Conservation (phyloP, 2,113 vertebrate genomes). For the Epinephelus lanceolatus region DNA sequence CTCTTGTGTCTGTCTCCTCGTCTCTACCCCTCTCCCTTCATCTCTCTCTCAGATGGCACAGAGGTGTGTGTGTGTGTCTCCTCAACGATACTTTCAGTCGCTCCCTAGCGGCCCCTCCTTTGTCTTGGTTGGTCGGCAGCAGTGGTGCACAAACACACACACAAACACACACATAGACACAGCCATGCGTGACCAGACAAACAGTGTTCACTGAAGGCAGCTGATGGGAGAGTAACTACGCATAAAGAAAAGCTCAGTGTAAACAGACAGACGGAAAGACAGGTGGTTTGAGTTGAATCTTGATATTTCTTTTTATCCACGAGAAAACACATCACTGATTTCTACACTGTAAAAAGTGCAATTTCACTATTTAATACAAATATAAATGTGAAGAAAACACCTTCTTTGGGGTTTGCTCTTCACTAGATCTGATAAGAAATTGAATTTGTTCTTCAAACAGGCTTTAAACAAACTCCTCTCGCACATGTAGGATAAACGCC, state of each 20-base stretch:
- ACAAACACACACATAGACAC: conserved; percentile 22
- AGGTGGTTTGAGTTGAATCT: conserved; percentile 36
- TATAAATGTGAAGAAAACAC: not conserved
- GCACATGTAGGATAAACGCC: not conserved
- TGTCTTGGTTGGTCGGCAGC: conserved; percentile 57
- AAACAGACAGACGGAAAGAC: conserved; percentile 31
- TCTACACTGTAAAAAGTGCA: not conserved
- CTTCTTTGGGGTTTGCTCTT: not conserved
- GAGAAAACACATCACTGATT: not conserved
- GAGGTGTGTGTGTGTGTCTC: conserved; percentile 16
- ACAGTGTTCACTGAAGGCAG: conserved; percentile 55
- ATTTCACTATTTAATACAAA: not conserved
- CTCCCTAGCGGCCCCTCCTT: conserved; percentile 42
- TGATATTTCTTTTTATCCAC: conserved; percentile 35
- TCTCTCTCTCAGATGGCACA: conserved; percentile 1
- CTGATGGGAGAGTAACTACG: conserved; percentile 73
- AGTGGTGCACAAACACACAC: not conserved
- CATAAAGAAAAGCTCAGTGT: conserved; percentile 59
- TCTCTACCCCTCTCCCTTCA: conserved; percentile 6
- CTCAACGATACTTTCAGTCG: conserved; percentile 13
- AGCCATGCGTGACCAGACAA: conserved; percentile 68
- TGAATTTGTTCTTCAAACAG: not conserved
- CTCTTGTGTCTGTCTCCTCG: too few species aligned
- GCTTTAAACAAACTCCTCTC: not conserved
- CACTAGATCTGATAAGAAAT: too few species aligned